phyloP scores from a whole-genome alignment of 2,888 invertebrate species.

The Athalia rosae region DNA sequence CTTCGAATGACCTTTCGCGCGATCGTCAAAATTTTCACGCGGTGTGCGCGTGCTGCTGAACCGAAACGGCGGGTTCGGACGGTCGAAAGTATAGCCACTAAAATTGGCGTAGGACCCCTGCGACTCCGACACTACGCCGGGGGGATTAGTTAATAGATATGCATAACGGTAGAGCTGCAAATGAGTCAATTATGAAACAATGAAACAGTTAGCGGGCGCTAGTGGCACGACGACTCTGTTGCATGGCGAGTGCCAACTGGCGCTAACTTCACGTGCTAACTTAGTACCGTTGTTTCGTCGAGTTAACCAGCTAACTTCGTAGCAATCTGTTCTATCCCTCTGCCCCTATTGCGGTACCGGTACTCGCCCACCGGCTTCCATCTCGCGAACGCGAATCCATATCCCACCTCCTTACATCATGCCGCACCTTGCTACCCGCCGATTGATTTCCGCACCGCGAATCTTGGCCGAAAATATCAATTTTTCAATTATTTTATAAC shows the following conservation, averaged over 20 bases:
- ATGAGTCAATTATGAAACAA: conserved; percentile 71
- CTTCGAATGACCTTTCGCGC: background rate
- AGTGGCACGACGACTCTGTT: conserved; percentile 47
- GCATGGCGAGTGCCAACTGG: conserved; percentile 65
- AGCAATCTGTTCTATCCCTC: conserved; percentile 61
- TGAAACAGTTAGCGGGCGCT: conserved; percentile 67
- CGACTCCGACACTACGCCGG: background rate
- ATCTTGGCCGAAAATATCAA: background rate
- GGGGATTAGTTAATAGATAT: conserved; percentile 43
- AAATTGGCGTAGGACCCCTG: conserved; percentile 26
- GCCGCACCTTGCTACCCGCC: no score
- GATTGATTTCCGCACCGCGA: no score
- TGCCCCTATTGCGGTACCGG: conserved; percentile 31
- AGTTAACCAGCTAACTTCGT: conserved; percentile 70
- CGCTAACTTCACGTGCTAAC: conserved; percentile 67
- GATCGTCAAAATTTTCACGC: background rate
- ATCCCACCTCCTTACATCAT: conserved; percentile 40
- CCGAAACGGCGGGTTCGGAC: background rate
- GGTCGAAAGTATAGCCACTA: background rate
- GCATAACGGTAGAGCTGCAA: conserved; percentile 64
- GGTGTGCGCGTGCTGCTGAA: background rate
- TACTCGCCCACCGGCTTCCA: conserved; percentile 40
- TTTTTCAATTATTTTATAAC: background rate
- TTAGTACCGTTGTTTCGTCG: conserved; percentile 68
- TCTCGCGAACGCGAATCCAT: conserved; percentile 19